These are phyloP conservation scores for Eurystomus glaucurus DNA, from an alignment of 2,797 vertebrate genomes.

Conservation along the genomic window DNA sequence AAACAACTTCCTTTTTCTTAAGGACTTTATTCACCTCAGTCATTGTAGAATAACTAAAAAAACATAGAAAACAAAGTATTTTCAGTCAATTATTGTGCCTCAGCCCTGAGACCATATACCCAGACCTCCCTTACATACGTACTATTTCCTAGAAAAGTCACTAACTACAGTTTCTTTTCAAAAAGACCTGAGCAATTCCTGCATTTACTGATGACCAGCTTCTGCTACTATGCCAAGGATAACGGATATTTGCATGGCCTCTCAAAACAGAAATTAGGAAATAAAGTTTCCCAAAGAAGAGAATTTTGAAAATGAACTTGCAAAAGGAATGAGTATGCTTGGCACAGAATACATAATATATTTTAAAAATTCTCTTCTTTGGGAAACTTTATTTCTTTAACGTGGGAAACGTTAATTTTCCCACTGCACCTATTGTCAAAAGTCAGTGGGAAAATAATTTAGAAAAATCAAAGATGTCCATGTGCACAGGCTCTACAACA, in stretches of 20 bases:
- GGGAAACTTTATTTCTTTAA: no score
- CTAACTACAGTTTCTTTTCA: background rate
- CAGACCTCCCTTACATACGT: rapidly evolving
- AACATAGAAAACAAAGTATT: background rate
- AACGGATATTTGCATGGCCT: background rate
- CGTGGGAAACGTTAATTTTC: background rate
- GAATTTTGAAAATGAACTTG: background rate
- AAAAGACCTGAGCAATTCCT: background rate
- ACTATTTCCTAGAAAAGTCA: background rate
- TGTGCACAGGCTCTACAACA: rapidly evolving
- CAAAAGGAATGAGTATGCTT: background rate
- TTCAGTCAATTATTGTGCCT: background rate
- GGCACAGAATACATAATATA: background rate
- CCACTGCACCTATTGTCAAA: background rate
- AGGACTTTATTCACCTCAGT: background rate
- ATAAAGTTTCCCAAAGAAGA: background rate
- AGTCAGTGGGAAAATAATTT: background rate
- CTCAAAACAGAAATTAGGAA: background rate
- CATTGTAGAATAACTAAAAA: background rate
- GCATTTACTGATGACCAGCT: background rate
- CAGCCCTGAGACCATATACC: background rate
- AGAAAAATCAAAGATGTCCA: background rate
- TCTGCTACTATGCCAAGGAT: background rate
- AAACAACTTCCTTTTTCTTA: background rate
- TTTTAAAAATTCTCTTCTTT: background rate